Conservation (phyloP, 2,797 vertebrate genomes). For the Antrozous pallidus region DNA sequence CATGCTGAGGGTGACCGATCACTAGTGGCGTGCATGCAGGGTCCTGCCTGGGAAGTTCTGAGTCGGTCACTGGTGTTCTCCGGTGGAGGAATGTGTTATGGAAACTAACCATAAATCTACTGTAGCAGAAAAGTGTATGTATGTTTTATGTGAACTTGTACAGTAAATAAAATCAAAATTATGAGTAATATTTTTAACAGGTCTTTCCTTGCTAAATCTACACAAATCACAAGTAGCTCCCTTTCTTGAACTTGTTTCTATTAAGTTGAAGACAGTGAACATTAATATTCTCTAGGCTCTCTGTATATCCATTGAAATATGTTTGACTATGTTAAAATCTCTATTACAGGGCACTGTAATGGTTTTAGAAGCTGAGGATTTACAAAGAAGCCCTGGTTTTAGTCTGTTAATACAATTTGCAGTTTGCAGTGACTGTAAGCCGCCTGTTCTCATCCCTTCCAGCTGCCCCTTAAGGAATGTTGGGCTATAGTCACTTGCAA, state of each 20-base stretch:
- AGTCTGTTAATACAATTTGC: background rate
- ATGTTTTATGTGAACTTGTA: constrained; percentile 86
- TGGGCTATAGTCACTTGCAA: background rate
- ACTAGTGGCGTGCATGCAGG: constrained; percentile 74
- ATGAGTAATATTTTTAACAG: constrained; percentile 35
- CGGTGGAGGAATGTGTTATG: constrained; percentile 35
- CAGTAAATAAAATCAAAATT: constrained; percentile 88
- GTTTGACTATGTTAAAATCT: background rate
- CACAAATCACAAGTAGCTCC: background rate
- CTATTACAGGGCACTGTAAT: background rate
- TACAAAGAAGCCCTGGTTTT: background rate
- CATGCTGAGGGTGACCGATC: constrained; percentile 84
- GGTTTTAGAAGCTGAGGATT: background rate
- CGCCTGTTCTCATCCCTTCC: background rate
- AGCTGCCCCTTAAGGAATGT: background rate
- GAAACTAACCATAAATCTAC: constrained; percentile 66
- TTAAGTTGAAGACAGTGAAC: background rate
- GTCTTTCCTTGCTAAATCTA: background rate
- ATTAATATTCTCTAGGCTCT: background rate
- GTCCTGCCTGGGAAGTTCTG: constrained; percentile 72
- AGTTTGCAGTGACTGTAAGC: background rate
- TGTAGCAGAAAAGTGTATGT: constrained; percentile 77
- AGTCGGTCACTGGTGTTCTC: constrained; percentile 72
- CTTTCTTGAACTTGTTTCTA: background rate
- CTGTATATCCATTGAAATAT: background rate